Conservation (phyloP, 2,888 invertebrate genomes). For the Drosophila paramelanica region DNA sequence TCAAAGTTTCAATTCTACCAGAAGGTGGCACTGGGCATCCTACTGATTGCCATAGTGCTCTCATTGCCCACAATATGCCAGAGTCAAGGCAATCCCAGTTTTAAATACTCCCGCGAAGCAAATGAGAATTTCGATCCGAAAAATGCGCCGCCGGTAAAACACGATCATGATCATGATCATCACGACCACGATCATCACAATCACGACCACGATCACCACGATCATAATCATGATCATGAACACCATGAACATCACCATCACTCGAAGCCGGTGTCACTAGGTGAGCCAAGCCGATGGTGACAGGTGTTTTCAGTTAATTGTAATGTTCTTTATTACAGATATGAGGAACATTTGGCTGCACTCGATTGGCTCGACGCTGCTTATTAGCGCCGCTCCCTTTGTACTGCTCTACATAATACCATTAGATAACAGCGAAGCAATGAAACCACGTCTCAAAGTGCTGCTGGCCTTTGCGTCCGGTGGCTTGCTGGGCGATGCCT, state of each 20-base stretch:
- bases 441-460: conserved; percentile 94
- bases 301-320: conserved; percentile 4
- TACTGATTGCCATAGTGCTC: conserved; percentile 79
- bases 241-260: conserved; percentile 57
- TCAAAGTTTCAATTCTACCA: conserved; percentile 61
- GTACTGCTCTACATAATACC: conserved; percentile 97
- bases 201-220: conserved; percentile 44
- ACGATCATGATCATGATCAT: conserved; percentile 54
- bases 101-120: conserved; percentile 92
- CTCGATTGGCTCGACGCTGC: conserved; percentile 94
- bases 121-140: conserved; percentile 75
- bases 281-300: conserved; percentile 50
- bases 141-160: conserved; percentile 46
- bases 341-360: conserved; percentile 88
- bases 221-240: conserved; percentile 47
- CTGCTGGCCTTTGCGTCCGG: conserved; percentile 97
- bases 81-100: conserved; percentile 89
- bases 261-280: conserved; percentile 59
- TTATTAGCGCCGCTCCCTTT: conserved; percentile 98
- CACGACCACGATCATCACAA: conserved; percentile 45
- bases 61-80: conserved; percentile 83
- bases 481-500: conserved; percentile 98
- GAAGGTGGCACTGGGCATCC: conserved; percentile 68
- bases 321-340: conserved; percentile 61
- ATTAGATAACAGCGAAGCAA: conserved; percentile 93